Evolutionary conservation across 2,888 invertebrate genomes (phyloP).

Genomic region (Malacosoma neustria): DNA sequence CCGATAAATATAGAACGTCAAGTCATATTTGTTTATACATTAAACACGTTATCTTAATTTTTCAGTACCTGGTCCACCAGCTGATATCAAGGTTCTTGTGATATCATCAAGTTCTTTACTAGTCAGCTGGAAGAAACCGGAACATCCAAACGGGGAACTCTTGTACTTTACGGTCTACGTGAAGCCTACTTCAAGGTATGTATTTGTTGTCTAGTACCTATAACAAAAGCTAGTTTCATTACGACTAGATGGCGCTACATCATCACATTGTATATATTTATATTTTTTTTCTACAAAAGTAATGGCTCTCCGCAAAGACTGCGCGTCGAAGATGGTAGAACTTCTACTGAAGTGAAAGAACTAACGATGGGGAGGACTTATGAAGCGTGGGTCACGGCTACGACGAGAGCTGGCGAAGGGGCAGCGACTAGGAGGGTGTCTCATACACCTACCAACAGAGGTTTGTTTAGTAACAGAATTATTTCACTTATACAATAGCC

Average conservation of each 20-base stretch:
- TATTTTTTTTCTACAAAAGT: no score
- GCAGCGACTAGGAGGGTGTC: slow-evolving; percentile 49
- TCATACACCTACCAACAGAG: slow-evolving; percentile 65
- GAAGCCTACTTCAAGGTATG: slow-evolving; percentile 63
- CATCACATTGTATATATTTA: no score
- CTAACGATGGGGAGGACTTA: slow-evolving; percentile 62
- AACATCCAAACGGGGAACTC: slow-evolving; percentile 86
- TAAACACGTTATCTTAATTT: no score
- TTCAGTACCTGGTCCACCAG: slow-evolving; percentile 87
- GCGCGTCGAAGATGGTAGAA: slow-evolving; percentile 32
- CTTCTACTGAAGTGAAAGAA: slow-evolving; percentile 37
- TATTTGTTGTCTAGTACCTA: no score
- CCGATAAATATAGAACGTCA: no score
- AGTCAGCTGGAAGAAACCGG: slow-evolving; percentile 89
- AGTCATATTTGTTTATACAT: no score
- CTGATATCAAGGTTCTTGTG: slow-evolving; percentile 87
- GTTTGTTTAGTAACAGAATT: no score
- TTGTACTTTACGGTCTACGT: slow-evolving; percentile 86
- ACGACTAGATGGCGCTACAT: no score
- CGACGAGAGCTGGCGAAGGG: slow-evolving; percentile 76
- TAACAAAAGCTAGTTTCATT: no score
- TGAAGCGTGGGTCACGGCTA: slow-evolving; percentile 77
- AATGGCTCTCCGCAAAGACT: slow-evolving; percentile 44
- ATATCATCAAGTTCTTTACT: slow-evolving; percentile 86
- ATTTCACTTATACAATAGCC: no score